A percentile compares a stretch with the other conserved stretches of the same genome.
These are phyloP conservation scores for Troides aeacus DNA, from an alignment of 2,888 invertebrate genomes.

Conservation along the genomic window DNA sequence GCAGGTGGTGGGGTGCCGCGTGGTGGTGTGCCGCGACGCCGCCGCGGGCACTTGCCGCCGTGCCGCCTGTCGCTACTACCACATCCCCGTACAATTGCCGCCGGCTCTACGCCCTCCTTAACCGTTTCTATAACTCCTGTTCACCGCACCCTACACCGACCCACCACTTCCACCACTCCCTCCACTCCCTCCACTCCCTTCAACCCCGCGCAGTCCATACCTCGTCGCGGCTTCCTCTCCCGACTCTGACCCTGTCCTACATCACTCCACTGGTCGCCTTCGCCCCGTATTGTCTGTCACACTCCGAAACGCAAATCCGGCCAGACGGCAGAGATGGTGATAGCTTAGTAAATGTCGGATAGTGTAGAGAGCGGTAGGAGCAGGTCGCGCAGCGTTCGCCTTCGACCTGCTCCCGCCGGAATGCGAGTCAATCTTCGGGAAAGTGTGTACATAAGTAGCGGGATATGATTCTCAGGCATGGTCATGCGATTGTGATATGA, in stretches of 20 bases:
- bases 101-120: constrained; percentile 83
- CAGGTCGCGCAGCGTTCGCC: constrained; percentile 34
- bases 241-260: constrained; percentile 31
- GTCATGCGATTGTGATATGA: constrained; percentile 80
- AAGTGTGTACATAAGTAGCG: constrained; percentile 79
- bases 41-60: constrained; percentile 96
- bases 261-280: constrained; percentile 46
- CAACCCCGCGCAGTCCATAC: constrained; percentile 23
- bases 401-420: constrained; percentile 45
- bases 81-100: constrained; percentile 95
- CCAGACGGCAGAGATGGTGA: constrained; percentile 60
- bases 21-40: constrained; percentile 97
- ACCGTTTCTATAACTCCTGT: constrained; percentile 49
- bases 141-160: constrained; percentile 34
- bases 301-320: constrained; percentile 61
- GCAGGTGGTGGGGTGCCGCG: constrained; percentile 96
- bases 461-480: constrained; percentile 78
- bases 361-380: constrained; percentile 49
- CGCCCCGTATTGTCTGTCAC: constrained; percentile 61
- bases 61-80: constrained; percentile 98
- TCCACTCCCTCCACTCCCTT: constrained; percentile 18
- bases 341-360: constrained; percentile 64
- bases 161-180: constrained; percentile 9
- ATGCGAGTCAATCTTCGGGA: constrained; percentile 54
- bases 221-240: constrained; percentile 34